Evolutionary conservation across 2,888 invertebrate genomes (phyloP), one percentile per base, ranked within the genome.

Genomic region (Napeogenes sylphis): DNA sequence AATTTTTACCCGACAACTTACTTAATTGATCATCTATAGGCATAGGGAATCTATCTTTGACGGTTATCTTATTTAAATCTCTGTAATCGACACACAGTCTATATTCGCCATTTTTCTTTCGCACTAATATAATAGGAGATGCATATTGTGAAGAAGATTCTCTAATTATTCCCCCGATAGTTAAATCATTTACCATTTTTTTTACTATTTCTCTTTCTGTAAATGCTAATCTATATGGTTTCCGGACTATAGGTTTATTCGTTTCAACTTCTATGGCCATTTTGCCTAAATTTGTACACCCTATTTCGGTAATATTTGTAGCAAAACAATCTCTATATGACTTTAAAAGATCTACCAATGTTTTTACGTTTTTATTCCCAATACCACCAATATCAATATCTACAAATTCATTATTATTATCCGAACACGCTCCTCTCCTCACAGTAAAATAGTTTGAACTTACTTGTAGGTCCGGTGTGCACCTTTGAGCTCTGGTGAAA

Each of bases 71-170:
- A 14, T 45, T 30, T 46, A 46, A 46, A 13, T 46, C 70, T 0
- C 73, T 62, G 53, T 73, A 74, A 45, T 75, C 76, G 12, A 73
- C 64, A 54, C 73, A 75, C 2, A 74, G 47, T 3, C 75, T 62
- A 46, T 59, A 62, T 3, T 72, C 72, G 0, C 74, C 68, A n/a
- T 69, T 68, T 56, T 73, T 73, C 38, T 74, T 73, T 32, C 67
- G 70, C 0, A 71, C 71, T 4, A 74, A 53, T 8, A 75, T 68
- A 0, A 73, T 62, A 2, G 73, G 73, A 6, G 67, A 72, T 13
- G 74, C 70, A 58, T 0, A 73, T 13, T 46, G 13, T 5, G 46
- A 46, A 46, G 8, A 12, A 13, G 46, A 46, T 46, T 46, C 46
- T 13, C 46, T 46, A 13, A 46, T 46, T 12, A 46, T 46, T 4